Base-by-base conservation (phyloP, 2,797 vertebrate species). In the Notoglanidium macrostoma region DNA sequence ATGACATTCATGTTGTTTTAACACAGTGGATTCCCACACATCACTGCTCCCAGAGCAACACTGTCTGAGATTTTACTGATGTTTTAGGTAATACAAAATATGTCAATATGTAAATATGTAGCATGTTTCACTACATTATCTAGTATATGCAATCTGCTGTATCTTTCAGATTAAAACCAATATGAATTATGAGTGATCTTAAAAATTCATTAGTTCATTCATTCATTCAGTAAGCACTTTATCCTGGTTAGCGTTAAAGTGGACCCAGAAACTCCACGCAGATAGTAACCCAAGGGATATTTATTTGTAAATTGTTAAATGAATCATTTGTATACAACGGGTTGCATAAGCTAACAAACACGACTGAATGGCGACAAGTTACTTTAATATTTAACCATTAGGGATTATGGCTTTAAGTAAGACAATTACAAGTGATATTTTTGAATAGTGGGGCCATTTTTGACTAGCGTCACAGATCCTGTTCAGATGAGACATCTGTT, bases 1-100 rank as follows among this genome's bases (percentile, higher is more conserved):
- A 12, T 63, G 17, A 21, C 54, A 29, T 84, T 65, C 59, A 26
- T 73, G 17, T 87, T 26, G 44, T 9, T 74, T 82, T 49, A 73
- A 74, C 17, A 72, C 8, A 87, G 35, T 81, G 5, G 55, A 80
- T 40, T 44, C 19, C 40, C 57, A 81, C 78, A 44, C 57, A 61
- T 46, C 44, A 54, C 74, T 85, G 55, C 21, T 72, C 29, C 83
- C 51, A 74, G 55, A 61, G 40, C 19, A 32, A 19, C 14, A n/a
- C 35, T 9, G 4, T 40, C 57, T 46, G 76, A 78, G 9, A 81
- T 44, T 46, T 63, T 44, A 63, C 57, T 63, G 40, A n/a, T 63
- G 19, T 29, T 40, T 19, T 59, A 29, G 40, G 12, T 79, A 21
- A 57, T 79, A 23, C 17, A 35, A 23, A 79, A 21, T 79, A 79